Conservation (phyloP, 2,113 vertebrate species). For the Crotalus viridis region DNA sequence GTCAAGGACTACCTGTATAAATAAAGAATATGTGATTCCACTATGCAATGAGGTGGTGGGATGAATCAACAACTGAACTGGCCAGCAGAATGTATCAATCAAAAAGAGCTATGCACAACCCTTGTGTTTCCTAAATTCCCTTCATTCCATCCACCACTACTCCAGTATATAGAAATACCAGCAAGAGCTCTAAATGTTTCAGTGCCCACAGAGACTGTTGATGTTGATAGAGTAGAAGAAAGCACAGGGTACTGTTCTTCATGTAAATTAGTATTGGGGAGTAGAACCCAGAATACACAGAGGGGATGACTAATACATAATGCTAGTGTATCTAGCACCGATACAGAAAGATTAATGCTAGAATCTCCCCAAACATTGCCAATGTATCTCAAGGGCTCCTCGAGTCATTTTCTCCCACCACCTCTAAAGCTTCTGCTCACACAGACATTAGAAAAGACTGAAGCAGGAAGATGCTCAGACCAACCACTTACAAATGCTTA, state of each 20-base stretch:
- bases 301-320: background rate
- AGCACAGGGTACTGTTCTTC: background rate
- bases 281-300: background rate
- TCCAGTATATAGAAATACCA: background rate
- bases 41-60: background rate
- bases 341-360: background rate
- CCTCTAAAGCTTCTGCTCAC: background rate
- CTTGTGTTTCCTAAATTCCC: background rate
- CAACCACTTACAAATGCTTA: background rate
- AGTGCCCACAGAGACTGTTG: background rate
- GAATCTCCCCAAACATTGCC: background rate
- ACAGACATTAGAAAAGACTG: background rate
- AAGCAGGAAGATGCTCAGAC: background rate
- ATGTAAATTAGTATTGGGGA: background rate
- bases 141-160: background rate
- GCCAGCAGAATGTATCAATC: background rate
- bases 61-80: background rate
- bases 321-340: background rate
- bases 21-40: background rate
- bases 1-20: background rate
- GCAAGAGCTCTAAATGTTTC: background rate
- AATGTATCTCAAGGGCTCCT: background rate
- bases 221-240: background rate
- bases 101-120: background rate
- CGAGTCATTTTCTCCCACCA: background rate